Evolutionary conservation across 1,140 invertebrate species (phyloP).

Genomic region (Drosophila dunni): DNA sequence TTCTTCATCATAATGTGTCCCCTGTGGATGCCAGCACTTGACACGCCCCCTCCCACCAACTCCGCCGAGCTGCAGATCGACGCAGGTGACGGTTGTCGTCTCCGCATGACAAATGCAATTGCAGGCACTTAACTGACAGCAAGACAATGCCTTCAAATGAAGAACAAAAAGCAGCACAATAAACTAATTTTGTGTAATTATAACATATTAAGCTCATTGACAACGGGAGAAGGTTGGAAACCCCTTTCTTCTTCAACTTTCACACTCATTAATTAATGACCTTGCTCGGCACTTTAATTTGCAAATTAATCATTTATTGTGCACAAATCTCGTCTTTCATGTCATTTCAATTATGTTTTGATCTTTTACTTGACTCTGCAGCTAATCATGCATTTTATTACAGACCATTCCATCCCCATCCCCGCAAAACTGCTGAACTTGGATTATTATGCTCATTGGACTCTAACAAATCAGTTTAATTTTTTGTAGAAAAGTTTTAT

Average conservation of each 20-base stretch:
- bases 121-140: slow-evolving; percentile 9
- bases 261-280: too few species aligned
- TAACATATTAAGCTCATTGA: slow-evolving; percentile 1
- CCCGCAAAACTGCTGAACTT: not conserved
- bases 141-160: slow-evolving; percentile 17
- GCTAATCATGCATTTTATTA: slow-evolving; percentile 6
- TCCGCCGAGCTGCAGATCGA: not conserved
- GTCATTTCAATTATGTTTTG: not conserved
- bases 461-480: not conserved
- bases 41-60: not conserved
- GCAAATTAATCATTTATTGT: too few species aligned
- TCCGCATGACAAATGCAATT: slow-evolving; percentile 73
- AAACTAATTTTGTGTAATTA: slow-evolving; percentile 12
- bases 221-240: not conserved
- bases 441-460: not conserved
- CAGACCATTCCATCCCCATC: not conserved
- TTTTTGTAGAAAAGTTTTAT: slow-evolving; percentile 1
- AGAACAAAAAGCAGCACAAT: not conserved
- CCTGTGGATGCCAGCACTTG: slow-evolving; percentile 41
- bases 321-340: too few species aligned
- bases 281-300: too few species aligned
- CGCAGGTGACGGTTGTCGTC: slow-evolving; percentile 54
- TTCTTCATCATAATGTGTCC: slow-evolving; percentile 12
- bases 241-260: too few species aligned
- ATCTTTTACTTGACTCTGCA: not conserved